Conservation (phyloP, 2,113 vertebrate genomes). For the Lepisosteus osseus region DNA sequence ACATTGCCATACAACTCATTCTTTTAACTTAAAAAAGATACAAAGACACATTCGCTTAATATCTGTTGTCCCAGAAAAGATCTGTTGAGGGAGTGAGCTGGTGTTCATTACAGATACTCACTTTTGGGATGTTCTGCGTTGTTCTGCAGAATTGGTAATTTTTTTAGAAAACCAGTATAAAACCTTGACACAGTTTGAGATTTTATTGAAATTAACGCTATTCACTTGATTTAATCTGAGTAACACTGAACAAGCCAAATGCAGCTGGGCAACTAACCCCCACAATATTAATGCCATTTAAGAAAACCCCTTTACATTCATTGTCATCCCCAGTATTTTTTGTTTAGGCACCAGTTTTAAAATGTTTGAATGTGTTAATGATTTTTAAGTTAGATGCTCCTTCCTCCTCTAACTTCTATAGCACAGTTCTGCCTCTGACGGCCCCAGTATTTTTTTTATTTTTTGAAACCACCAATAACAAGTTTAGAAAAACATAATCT, state of each 20-base stretch:
- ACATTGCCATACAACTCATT: slow-evolving; percentile 72
- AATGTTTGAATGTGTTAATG: not conserved
- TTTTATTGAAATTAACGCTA: not conserved
- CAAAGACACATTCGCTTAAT: slow-evolving; percentile 57
- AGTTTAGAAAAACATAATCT: slow-evolving; percentile 46
- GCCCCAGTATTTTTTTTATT: not conserved
- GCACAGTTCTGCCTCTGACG: not conserved
- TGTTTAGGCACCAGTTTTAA: slow-evolving; percentile 48
- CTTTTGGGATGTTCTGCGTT: slow-evolving; percentile 13
- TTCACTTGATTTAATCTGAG: not conserved
- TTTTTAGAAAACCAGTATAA: not conserved
- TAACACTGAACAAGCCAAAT: not conserved
- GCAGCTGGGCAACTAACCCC: slow-evolving; percentile 16
- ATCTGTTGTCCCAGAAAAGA: slow-evolving; percentile 45
- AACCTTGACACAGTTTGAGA: slow-evolving; percentile 20
- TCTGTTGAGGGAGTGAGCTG: slow-evolving; percentile 31
- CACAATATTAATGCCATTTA: not conserved
- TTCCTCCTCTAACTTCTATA: not conserved
- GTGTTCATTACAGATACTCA: not conserved
- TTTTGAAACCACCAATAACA: slow-evolving; percentile 7
- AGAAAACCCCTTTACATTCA: not conserved
- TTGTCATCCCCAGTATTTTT: slow-evolving; percentile 37
- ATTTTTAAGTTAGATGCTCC: not conserved
- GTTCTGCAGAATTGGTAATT: not conserved
- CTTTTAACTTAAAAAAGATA: slow-evolving; percentile 53